Percentiles rank a stretch among this genome's conserved stretches.
phyloP scores from a whole-genome alignment of 1,140 invertebrate species.

The Pteromalus puparum region DNA sequence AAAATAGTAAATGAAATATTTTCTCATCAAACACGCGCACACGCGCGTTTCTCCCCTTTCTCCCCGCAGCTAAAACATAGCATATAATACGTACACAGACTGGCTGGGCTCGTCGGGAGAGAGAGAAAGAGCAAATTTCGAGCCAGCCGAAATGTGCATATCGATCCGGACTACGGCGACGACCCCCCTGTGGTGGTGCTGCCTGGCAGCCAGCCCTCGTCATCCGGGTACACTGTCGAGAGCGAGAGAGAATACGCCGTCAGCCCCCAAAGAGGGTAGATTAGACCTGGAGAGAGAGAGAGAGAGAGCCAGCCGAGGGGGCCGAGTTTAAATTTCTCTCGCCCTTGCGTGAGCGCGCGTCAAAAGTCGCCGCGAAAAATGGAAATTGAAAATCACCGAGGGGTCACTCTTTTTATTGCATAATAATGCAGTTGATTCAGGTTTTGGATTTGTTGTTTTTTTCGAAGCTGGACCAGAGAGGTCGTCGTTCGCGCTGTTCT shows the following conservation, averaged over 20 bases:
- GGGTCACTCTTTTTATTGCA: neutral
- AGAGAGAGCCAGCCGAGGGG: neutral
- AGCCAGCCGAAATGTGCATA: constrained; percentile 9
- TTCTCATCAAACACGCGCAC: neutral
- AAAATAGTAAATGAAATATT: neutral
- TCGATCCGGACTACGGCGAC: neutral
- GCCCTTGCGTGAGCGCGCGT: neutral
- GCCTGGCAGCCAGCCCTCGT: constrained; percentile 1
- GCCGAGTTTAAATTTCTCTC: neutral
- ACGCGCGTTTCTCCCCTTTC: neutral
- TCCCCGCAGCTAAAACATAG: too few species aligned
- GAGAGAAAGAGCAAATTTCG: neutral
- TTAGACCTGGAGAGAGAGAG: neutral
- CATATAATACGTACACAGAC: neutral
- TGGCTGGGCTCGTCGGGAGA: neutral
- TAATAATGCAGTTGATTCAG: neutral
- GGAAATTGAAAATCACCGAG: neutral
- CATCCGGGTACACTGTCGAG: neutral
- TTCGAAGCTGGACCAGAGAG: neutral
- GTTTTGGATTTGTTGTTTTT: neutral
- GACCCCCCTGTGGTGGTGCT: neutral
- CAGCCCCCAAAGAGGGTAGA: neutral
- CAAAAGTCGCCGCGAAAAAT: neutral
- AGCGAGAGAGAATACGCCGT: neutral
- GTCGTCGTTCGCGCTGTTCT: neutral